These are phyloP conservation scores for Drosophila mimetica DNA, from an alignment of 2,888 invertebrate genomes.

Conservation along the genomic window DNA sequence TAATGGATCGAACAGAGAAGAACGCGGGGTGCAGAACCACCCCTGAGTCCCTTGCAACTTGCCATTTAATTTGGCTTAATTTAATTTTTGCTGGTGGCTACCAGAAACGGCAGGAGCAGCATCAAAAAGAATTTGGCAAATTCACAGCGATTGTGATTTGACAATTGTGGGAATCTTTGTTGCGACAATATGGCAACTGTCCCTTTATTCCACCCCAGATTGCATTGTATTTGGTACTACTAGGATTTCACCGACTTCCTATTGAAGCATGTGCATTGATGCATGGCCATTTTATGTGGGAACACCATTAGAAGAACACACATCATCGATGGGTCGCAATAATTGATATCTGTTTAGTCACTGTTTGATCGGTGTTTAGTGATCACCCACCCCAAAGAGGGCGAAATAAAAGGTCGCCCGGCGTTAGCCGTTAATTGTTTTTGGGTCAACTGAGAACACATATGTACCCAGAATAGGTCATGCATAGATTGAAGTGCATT, in stretches of 20 bases:
- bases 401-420: slow-evolving; percentile 51
- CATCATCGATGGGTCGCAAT: slow-evolving; percentile 60
- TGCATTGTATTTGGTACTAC: slow-evolving; percentile 4
- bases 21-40: slow-evolving; percentile 8
- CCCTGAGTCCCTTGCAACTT: slow-evolving; percentile 29
- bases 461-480: slow-evolving; percentile 17
- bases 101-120: slow-evolving; percentile 28
- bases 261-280: slow-evolving; percentile 66
- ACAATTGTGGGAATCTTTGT: slow-evolving; percentile 76
- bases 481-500: slow-evolving; percentile 36
- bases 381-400: slow-evolving; percentile 22
- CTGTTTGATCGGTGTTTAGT: slow-evolving; percentile 47
- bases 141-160: slow-evolving; percentile 59
- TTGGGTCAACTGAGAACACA: slow-evolving; percentile 27
- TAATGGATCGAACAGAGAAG: slow-evolving; percentile 53
- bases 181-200: slow-evolving; percentile 70
- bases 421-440: slow-evolving; percentile 60
- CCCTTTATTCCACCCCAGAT: slow-evolving; percentile 32
- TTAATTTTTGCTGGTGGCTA: slow-evolving; percentile 74
- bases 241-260: slow-evolving; percentile 16
- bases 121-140: slow-evolving; percentile 7
- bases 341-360: slow-evolving; percentile 80
- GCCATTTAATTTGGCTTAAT: slow-evolving; percentile 75
- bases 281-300: slow-evolving; percentile 56
- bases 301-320: slow-evolving; percentile 57